Conservation (phyloP, 2,888 invertebrate species). For the Oegoconia quadripuncta region DNA sequence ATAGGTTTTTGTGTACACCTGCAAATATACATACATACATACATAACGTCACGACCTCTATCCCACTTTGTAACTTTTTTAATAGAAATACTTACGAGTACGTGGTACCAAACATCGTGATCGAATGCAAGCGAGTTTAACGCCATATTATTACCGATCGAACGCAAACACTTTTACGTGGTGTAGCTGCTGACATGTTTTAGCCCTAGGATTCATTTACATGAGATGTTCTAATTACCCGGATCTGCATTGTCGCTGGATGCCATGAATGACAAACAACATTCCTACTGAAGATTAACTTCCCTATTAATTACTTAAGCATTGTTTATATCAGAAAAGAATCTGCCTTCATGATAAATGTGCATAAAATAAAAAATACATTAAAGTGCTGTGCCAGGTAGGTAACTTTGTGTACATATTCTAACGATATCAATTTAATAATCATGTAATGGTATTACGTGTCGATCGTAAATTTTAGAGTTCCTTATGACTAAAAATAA, state of each 20-base stretch:
- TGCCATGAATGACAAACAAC: constrained; percentile 12
- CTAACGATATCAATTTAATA: not conserved
- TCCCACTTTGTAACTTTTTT: too few species aligned
- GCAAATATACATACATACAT: too few species aligned
- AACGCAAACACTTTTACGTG: too few species aligned
- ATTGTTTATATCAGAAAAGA: constrained; percentile 33
- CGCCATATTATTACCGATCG: too few species aligned
- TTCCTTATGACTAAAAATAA: too few species aligned
- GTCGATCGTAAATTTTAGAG: too few species aligned
- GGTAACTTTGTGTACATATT: not conserved
- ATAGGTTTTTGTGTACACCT: too few species aligned
- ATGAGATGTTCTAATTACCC: constrained; percentile 19
- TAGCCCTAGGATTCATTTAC: constrained; percentile 15
- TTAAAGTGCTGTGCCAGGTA: not conserved
- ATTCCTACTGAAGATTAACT: constrained; percentile 37
- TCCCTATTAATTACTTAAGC: constrained; percentile 38
- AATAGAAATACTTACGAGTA: too few species aligned
- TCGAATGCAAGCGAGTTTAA: too few species aligned
- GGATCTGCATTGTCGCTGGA: not conserved
- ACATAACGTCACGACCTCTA: too few species aligned
- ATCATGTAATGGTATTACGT: not conserved
- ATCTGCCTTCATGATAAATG: constrained; percentile 9
- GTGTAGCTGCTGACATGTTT: too few species aligned
- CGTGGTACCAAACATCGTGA: too few species aligned
- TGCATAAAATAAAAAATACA: constrained; percentile 8